Evolutionary conservation across 2,113 vertebrate genomes (phyloP).

Genomic region (Hippoglossus stenolepis): DNA sequence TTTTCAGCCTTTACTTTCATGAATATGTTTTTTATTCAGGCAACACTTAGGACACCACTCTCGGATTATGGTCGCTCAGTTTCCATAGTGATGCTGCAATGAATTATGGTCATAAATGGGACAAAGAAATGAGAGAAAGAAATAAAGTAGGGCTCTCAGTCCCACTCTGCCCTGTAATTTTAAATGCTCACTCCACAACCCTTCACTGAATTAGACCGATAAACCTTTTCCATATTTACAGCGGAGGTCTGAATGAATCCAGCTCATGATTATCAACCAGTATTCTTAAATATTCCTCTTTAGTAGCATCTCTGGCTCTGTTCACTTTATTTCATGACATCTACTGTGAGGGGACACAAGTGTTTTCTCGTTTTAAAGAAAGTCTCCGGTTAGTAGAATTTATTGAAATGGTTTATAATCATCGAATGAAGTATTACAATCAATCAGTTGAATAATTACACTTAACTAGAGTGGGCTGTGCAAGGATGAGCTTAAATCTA

Average conservation of each 20-base stretch:
- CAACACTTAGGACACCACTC: slow-evolving; percentile 44
- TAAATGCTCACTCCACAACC: slow-evolving; percentile 39
- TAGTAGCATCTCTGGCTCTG: neutral
- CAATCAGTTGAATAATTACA: no score
- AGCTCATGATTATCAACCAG: neutral
- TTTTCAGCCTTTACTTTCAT: slow-evolving; percentile 56
- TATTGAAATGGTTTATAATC: neutral
- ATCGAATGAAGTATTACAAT: neutral
- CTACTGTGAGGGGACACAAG: neutral
- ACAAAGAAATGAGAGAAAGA: slow-evolving; percentile 41
- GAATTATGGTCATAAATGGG: slow-evolving; percentile 60
- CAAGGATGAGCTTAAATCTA: neutral
- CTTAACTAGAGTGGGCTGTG: no score
- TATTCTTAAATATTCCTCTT: neutral
- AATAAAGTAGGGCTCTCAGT: slow-evolving; percentile 23
- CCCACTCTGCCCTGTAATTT: slow-evolving; percentile 22
- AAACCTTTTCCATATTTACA: slow-evolving; percentile 1
- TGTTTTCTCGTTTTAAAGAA: neutral
- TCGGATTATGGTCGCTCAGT: slow-evolving; percentile 71
- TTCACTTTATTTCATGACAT: neutral
- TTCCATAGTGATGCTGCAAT: slow-evolving; percentile 68
- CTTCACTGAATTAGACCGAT: slow-evolving; percentile 14
- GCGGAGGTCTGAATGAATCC: neutral
- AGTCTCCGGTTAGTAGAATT: neutral
- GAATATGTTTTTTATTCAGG: slow-evolving; percentile 62